Percentiles rank a stretch among this genome's conserved stretches.
Evolutionary conservation across 2,113 vertebrate genomes (phyloP).

Genomic region (Nicator chloris): DNA sequence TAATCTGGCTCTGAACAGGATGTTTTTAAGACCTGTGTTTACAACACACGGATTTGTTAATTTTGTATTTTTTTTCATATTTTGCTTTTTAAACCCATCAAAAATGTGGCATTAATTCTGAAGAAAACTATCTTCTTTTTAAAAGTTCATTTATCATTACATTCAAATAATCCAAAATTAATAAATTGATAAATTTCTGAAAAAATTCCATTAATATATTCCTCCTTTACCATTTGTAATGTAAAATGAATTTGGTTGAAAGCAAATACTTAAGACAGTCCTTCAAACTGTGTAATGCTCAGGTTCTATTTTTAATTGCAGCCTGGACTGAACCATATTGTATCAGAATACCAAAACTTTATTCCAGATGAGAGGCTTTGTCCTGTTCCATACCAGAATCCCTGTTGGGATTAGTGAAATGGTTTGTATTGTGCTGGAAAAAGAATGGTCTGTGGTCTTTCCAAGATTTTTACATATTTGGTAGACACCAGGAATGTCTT

Average conservation of each 20-base stretch:
- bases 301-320: neutral
- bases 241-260: neutral
- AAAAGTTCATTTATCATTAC: neutral
- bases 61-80: neutral
- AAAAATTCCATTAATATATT: neutral
- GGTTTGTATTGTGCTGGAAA: neutral
- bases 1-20: neutral
- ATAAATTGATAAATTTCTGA: neutral
- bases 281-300: neutral
- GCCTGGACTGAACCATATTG: neutral
- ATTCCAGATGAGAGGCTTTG: neutral
- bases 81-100: neutral
- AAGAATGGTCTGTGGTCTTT: neutral
- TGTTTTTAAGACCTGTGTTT: conserved; percentile 49
- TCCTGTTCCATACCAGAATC: neutral
- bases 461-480: neutral
- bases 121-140: neutral
- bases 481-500: neutral
- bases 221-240: neutral
- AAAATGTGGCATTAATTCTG: neutral
- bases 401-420: neutral
- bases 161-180: neutral
- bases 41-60: neutral
- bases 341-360: neutral
- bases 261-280: neutral